Conservation (phyloP, 1,140 invertebrate genomes). For the Bombus superbus region DNA sequence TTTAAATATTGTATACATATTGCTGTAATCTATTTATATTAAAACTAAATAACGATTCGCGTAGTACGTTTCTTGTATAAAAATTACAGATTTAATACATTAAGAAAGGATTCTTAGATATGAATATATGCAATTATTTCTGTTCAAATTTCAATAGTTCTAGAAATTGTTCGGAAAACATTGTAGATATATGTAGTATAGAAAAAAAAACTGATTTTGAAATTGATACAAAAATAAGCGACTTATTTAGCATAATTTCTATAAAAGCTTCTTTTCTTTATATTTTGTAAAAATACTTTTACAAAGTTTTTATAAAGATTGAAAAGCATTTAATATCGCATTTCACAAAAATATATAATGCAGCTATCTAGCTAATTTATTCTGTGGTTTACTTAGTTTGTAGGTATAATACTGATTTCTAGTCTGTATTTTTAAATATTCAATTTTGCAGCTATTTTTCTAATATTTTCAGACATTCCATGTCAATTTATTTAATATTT, state of each 20-base stretch:
- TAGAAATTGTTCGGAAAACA: slow-evolving; percentile 13
- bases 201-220: slow-evolving; percentile 4
- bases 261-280: slow-evolving; percentile 2
- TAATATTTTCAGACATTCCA: slow-evolving; percentile 49
- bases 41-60: slow-evolving; percentile 29
- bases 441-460: slow-evolving; percentile 39
- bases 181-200: slow-evolving; percentile 4
- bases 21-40: slow-evolving; percentile 51
- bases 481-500: slow-evolving; percentile 37
- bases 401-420: slow-evolving; percentile 52
- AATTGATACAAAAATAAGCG: slow-evolving; percentile 15
- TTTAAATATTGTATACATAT: slow-evolving; percentile 53
- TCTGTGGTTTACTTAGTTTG: slow-evolving; percentile 33
- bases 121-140: slow-evolving; percentile 22
- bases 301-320: slow-evolving; percentile 6
- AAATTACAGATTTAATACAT: slow-evolving; percentile 39
- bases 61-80: slow-evolving; percentile 37
- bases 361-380: slow-evolving; percentile 43
- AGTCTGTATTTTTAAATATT: slow-evolving; percentile 45
- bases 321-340: slow-evolving; percentile 2
- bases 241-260: slow-evolving; percentile 20
- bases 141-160: slow-evolving; percentile 24
- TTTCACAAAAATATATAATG: slow-evolving; percentile 14
- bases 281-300: slow-evolving; percentile 32
- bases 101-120: slow-evolving; percentile 19